These are phyloP conservation scores for Poecilia picta DNA, from an alignment of 2,797 vertebrate genomes.

Conservation along the genomic window DNA sequence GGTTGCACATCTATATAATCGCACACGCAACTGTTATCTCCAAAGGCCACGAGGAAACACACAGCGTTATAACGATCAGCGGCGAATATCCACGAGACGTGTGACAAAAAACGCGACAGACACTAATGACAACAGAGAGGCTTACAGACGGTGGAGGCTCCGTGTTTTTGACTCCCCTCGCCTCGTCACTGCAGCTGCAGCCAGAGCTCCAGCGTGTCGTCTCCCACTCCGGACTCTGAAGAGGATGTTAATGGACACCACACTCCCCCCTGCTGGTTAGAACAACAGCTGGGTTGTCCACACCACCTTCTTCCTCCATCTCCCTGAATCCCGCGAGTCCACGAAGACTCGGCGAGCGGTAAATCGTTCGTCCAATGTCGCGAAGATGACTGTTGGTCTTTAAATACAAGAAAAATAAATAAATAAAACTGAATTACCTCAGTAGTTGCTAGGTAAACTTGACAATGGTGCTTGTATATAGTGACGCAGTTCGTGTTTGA, in stretches of 20 bases:
- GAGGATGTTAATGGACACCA: constrained; percentile 23
- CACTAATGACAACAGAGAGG: neutral
- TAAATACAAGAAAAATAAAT: neutral
- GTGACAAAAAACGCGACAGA: neutral
- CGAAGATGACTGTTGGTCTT: neutral
- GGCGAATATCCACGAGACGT: neutral
- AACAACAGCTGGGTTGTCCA: neutral
- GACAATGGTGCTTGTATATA: neutral
- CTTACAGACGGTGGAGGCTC: constrained; percentile 52
- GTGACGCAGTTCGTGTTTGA: neutral
- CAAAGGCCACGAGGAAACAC: constrained; percentile 8
- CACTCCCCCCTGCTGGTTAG: constrained; percentile 13
- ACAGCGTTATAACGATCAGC: neutral
- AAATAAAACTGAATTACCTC: constrained; percentile 2
- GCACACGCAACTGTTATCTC: neutral
- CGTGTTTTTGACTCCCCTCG: constrained; percentile 2
- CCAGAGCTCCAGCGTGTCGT: constrained; percentile 20
- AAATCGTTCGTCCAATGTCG: neutral
- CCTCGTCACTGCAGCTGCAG: constrained; percentile 4
- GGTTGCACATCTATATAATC: neutral
- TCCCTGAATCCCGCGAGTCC: neutral
- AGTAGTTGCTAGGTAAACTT: constrained; percentile 47
- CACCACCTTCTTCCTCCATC: constrained; percentile 4
- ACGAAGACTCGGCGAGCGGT: too few species aligned
- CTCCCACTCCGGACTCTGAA: constrained; percentile 14